Percentiles rank a stretch among this genome's conserved stretches.
phyloP scores from a whole-genome alignment of 2,888 invertebrate genomes.

The Poecilobothrus nobilitatus region DNA sequence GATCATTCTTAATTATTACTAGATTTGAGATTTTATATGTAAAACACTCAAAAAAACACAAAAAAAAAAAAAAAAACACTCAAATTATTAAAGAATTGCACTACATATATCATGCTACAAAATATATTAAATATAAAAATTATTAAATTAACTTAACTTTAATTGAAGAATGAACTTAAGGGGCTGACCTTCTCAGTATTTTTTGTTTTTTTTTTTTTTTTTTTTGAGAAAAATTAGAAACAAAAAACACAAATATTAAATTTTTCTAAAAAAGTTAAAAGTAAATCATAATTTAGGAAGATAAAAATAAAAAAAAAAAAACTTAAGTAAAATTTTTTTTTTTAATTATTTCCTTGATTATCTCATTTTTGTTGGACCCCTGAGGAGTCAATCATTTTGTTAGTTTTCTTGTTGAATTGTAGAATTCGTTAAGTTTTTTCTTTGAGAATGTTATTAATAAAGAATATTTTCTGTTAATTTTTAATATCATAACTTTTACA shows the following conservation, averaged over 20 bases:
- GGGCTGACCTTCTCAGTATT: background rate
- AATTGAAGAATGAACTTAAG: background rate
- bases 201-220: background rate
- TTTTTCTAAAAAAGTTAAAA: background rate
- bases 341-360: constrained; percentile 6
- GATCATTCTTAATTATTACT: too few species aligned
- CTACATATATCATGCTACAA: too few species aligned
- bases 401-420: background rate
- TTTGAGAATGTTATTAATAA: too few species aligned
- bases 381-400: background rate
- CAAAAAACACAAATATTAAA: too few species aligned
- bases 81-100: too few species aligned
- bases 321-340: background rate
- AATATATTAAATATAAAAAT: too few species aligned
- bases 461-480: too few species aligned
- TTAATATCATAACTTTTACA: too few species aligned
- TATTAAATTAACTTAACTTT: too few species aligned
- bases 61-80: too few species aligned
- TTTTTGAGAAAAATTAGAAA: background rate
- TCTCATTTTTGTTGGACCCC: background rate
- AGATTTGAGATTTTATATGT: too few species aligned
- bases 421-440: background rate
- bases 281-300: background rate
- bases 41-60: too few species aligned
- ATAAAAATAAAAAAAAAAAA: background rate